A percentile compares a stretch with the other conserved stretches of the same genome.
phyloP scores from a whole-genome alignment of 2,113 vertebrate species.

The Sinosuthora webbiana region DNA sequence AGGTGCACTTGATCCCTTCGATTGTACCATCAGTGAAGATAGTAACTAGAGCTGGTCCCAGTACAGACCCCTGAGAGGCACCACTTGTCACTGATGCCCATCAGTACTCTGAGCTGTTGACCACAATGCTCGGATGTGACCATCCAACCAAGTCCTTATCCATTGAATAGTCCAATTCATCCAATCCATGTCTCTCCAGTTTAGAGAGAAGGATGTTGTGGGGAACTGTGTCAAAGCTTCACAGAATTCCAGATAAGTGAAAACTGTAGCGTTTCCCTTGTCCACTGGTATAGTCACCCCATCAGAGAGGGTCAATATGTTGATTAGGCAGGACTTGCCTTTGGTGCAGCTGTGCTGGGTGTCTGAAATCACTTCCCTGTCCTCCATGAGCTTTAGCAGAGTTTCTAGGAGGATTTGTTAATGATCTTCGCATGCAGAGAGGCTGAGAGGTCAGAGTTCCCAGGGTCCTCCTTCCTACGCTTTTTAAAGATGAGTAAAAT shows the following conservation, averaged over 20 bases:
- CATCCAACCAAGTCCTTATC: neutral
- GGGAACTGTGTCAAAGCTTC: neutral
- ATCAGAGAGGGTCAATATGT: neutral
- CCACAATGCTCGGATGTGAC: fast-evolving
- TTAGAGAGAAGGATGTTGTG: neutral
- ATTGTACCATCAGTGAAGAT: neutral
- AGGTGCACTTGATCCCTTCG: fast-evolving
- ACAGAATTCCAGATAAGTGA: neutral
- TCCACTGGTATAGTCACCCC: neutral
- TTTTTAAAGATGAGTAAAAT: neutral
- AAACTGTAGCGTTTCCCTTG: neutral
- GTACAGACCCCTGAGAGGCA: neutral
- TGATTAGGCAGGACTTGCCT: neutral
- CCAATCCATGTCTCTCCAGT: neutral
- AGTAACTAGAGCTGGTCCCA: neutral
- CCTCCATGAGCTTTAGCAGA: neutral
- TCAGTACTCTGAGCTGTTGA: too few relatives aligned
- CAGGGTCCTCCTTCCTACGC: neutral
- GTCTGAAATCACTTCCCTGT: neutral
- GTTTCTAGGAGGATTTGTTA: neutral
- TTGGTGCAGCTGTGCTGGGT: neutral
- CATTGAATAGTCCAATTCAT: neutral
- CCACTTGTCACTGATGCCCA: neutral
- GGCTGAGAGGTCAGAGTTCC: neutral
- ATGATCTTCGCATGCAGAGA: neutral